Percentiles rank a stretch among this genome's conserved stretches.
phyloP scores from a whole-genome alignment of 2,888 invertebrate species.

The Corythucha ciliata region DNA sequence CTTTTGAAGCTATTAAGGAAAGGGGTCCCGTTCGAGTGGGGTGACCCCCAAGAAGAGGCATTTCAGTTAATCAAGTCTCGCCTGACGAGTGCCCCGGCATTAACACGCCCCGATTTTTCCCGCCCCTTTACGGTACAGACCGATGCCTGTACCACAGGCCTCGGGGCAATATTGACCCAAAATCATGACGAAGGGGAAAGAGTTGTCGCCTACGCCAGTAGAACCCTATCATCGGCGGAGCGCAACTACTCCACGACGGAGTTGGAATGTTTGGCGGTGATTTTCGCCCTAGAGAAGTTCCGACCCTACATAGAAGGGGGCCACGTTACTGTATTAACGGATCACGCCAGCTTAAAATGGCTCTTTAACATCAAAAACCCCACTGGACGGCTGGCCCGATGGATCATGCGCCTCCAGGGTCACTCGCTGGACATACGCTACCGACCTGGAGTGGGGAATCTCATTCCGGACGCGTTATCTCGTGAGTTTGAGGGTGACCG shows the following conservation, averaged over 20 bases:
- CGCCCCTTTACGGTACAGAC: slow-evolving; percentile 21
- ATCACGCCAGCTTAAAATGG: slow-evolving; percentile 33
- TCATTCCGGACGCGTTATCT: too few relatives aligned
- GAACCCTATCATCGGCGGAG: slow-evolving; percentile 24
- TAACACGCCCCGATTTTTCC: slow-evolving; percentile 18
- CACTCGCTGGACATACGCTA: slow-evolving; percentile 26
- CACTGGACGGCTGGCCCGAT: slow-evolving; percentile 31
- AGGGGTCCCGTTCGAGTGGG: slow-evolving; percentile 20
- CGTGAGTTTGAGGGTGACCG: too few relatives aligned
- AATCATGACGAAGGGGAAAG: slow-evolving; percentile 10
- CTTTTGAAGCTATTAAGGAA: slow-evolving; percentile 31
- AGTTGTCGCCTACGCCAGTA: slow-evolving; percentile 12
- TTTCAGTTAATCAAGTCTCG: slow-evolving; percentile 24
- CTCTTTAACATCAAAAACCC: slow-evolving; percentile 32
- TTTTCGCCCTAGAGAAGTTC: slow-evolving; percentile 31
- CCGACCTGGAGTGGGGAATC: too few relatives aligned
- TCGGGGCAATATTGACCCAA: slow-evolving; percentile 14
- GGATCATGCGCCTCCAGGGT: slow-evolving; percentile 31
- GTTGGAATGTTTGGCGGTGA: slow-evolving; percentile 33
- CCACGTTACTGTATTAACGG: slow-evolving; percentile 35
- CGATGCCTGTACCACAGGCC: slow-evolving; percentile 17
- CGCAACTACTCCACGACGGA: slow-evolving; percentile 32
- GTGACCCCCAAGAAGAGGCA: slow-evolving; percentile 15
- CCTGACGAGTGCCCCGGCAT: slow-evolving; percentile 21
- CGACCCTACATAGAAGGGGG: slow-evolving; percentile 34